Percentiles rank a stretch among this genome's conserved stretches.
phyloP scores from a whole-genome alignment of 2,888 invertebrate genomes.

The Autographa pulchrina region DNA sequence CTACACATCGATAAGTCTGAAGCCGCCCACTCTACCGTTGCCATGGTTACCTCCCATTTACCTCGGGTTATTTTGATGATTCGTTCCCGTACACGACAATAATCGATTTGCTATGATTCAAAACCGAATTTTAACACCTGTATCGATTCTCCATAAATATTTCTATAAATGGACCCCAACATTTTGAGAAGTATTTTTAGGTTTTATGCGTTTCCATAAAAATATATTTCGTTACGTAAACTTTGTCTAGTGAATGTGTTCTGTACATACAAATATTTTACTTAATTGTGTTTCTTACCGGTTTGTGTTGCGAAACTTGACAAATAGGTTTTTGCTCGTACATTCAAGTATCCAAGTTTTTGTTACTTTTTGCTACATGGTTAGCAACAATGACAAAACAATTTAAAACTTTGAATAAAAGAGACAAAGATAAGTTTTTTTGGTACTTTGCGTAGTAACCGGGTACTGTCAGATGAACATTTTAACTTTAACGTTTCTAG shows the following conservation, averaged over 20 bases:
- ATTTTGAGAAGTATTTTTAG: constrained; percentile 25
- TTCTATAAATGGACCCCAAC: constrained; percentile 38
- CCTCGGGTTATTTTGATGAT: constrained; percentile 66
- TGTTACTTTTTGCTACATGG: constrained; percentile 61
- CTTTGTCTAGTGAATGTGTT: constrained; percentile 36
- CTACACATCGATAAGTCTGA: constrained; percentile 45
- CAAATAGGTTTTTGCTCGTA: constrained; percentile 62
- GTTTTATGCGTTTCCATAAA: constrained; percentile 36
- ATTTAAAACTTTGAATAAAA: constrained; percentile 52
- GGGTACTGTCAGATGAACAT: constrained; percentile 12
- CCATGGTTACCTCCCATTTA: constrained; percentile 64
- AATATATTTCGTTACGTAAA: constrained; percentile 37
- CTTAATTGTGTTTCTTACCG: constrained; percentile 52
- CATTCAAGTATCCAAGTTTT: constrained; percentile 64
- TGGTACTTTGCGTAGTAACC: constrained; percentile 36
- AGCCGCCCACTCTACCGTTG: constrained; percentile 56
- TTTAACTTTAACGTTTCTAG: constrained; percentile 25
- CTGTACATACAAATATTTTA: constrained; percentile 51
- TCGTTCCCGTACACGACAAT: constrained; percentile 68
- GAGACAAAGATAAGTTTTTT: constrained; percentile 39
- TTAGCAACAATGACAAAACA: constrained; percentile 48
- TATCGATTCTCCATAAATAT: constrained; percentile 53
- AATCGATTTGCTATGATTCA: constrained; percentile 78
- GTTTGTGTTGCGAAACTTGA: constrained; percentile 54
- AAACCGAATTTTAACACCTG: constrained; percentile 64